Conservation (phyloP, 2,888 invertebrate species). For the Phragmatobia fuliginosa region DNA sequence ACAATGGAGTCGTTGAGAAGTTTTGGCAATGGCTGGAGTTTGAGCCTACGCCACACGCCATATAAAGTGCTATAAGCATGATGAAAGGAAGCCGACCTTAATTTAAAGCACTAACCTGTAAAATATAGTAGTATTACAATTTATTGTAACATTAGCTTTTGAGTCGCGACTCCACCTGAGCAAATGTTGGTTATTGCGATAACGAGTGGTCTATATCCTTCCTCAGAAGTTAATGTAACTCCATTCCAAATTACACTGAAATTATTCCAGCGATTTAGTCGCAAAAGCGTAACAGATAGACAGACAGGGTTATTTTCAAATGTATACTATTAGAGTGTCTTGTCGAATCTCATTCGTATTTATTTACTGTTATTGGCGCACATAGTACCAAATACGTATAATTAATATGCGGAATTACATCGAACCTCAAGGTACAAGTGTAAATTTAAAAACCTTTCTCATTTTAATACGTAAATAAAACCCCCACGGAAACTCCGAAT, state of each 20-base stretch:
- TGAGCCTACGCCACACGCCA: conserved; percentile 39
- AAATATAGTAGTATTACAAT: conserved; percentile 14
- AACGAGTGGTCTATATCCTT: too few species aligned
- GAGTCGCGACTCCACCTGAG: too few species aligned
- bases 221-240: too few species aligned
- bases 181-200: too few species aligned
- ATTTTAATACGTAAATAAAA: conserved; percentile 2
- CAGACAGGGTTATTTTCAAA: too few species aligned
- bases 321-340: background rate
- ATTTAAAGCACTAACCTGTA: conserved; percentile 22
- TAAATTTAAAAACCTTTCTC: conserved; percentile 3
- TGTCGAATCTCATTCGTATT: background rate
- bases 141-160: background rate
- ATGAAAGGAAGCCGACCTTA: conserved; percentile 41
- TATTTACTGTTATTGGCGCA: background rate
- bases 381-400: background rate
- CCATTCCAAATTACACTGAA: too few species aligned
- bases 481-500: background rate
- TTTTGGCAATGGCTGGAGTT: conserved; percentile 43
- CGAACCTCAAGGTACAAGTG: background rate
- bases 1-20: conserved; percentile 46
- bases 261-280: too few species aligned
- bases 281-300: too few species aligned
- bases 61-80: conserved; percentile 31
- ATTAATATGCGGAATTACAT: conserved; percentile 8